Base-by-base conservation (phyloP, 2,888 invertebrate genomes). In the Ormyrus nitidulus region DNA sequence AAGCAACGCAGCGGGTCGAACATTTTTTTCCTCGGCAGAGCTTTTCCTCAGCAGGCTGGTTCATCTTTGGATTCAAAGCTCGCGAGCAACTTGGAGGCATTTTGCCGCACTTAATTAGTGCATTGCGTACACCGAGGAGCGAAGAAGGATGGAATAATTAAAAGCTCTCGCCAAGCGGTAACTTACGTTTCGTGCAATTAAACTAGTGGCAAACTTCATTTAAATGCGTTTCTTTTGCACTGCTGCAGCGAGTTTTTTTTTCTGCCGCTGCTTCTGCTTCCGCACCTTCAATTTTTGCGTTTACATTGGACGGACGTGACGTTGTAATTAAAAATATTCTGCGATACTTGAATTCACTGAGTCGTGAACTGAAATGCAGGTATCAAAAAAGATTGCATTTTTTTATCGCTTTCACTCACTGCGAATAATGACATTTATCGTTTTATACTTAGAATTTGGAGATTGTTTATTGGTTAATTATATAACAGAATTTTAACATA, bases 181-280 rank as follows among this genome's bases (percentile, higher is more conserved):
- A 73, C 53, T 77, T 70, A 69, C 65, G 69, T 77, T 74, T 77
- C 70, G 53, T 81, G 70, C 74, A 81, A 81, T 81, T 77, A 81
- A 81, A 81, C 77, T 81, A 74, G 73, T 65, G 73, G 77, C 61
- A 70, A 81, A 81, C 73, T 81, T 72, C 77, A 34, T 74, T 77
- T 81, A 77, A 74, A 77, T 65, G 77, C 54, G 54, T 61, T 77
- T 65, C 53, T 62, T 73, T 81, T 58, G 49, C 62, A 34, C n/a
- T 13, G 56, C 68, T n/a, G 19, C 19, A 19, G 19, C 19, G 9
- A 46, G 11, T 61, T 73, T 72, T 64, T 19, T 70, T 70, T 65
- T 48, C 46, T 19, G 19, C 49, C n/a, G 7, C 34, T 48, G 48
- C 13, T 65, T 62, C 44, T 2, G 19, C 10, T 48, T 68, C 10